Evolutionary conservation across 2,113 vertebrate genomes (phyloP).

Genomic region (Oryzias curvinotus): DNA sequence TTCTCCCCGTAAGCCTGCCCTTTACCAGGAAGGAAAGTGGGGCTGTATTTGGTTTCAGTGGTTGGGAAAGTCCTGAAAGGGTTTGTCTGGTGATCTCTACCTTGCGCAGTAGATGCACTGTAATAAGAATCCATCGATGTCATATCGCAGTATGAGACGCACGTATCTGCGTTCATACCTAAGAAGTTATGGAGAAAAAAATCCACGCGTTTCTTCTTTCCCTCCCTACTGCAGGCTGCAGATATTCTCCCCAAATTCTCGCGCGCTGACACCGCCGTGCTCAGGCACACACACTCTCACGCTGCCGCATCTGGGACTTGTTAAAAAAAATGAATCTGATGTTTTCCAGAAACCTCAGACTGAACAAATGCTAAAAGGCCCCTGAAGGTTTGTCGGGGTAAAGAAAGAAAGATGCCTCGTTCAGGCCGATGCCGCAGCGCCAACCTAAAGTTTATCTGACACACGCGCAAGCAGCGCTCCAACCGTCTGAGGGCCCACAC

Average conservation of each 20-base stretch:
- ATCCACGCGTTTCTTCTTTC: conserved; percentile 63
- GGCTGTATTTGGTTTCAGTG: conserved; percentile 90
- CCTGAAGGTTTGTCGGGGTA: conserved; percentile 83
- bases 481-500: conserved; percentile 61
- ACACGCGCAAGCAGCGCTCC: conserved; percentile 37
- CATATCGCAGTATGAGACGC: conserved; percentile 97
- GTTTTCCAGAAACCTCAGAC: conserved; percentile 85
- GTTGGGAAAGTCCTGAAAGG: conserved; percentile 93
- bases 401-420: conserved; percentile 74
- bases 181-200: conserved; percentile 69
- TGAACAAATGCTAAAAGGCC: conserved; percentile 83
- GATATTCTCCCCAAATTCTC: conserved; percentile 60
- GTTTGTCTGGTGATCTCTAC: conserved; percentile 85
- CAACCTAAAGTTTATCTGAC: conserved; percentile 50
- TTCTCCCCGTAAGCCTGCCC: conserved; percentile 89
- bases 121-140: conserved; percentile 99
- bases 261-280: conserved; percentile 61
- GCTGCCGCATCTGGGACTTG: conserved; percentile 82
- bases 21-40: conserved; percentile 90
- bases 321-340: conserved; percentile 91
- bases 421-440: conserved; percentile 69
- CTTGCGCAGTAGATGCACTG: conserved; percentile 83
- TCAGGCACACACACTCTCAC: conserved; percentile 53
- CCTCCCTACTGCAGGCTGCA: conserved; percentile 53
- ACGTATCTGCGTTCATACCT: conserved; percentile 98